Conservation (phyloP, 2,797 vertebrate species). For the Loriculus beryllinus region DNA sequence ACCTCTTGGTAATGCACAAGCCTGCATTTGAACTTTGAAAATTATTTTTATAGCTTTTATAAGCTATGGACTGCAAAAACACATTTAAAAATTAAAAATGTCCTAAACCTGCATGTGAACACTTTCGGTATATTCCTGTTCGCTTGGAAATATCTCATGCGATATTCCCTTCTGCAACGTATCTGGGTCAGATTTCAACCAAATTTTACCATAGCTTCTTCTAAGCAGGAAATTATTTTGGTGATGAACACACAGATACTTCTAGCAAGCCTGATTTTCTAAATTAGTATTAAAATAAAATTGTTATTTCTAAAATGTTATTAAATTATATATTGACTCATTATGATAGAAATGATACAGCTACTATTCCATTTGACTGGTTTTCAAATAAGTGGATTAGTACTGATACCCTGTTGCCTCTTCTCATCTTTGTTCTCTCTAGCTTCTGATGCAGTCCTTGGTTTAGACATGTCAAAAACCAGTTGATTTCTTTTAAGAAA, state of each 20-base stretch:
- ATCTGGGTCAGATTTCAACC: neutral
- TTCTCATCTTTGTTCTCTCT: neutral
- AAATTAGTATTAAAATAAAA: neutral
- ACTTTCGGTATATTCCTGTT: neutral
- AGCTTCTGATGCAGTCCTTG: neutral
- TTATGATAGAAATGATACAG: neutral
- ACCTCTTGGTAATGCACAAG: neutral
- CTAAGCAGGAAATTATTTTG: neutral
- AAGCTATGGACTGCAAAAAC: neutral
- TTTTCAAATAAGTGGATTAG: neutral
- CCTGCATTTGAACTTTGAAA: neutral
- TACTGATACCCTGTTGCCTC: neutral
- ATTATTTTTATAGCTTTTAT: neutral
- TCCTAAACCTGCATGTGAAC: neutral
- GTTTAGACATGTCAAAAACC: neutral
- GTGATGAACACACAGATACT: neutral
- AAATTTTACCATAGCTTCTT: neutral
- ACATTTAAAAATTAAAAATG: neutral
- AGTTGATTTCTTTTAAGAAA: neutral
- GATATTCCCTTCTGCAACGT: neutral
- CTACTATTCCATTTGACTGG: neutral
- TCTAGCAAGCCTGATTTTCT: neutral
- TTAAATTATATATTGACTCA: neutral
- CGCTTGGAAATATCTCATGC: neutral
- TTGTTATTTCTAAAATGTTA: neutral